A percentile compares a stretch with the other conserved stretches of the same genome.
phyloP scores from a whole-genome alignment of 2,113 vertebrate species.

The Pseudonaja textilis region DNA sequence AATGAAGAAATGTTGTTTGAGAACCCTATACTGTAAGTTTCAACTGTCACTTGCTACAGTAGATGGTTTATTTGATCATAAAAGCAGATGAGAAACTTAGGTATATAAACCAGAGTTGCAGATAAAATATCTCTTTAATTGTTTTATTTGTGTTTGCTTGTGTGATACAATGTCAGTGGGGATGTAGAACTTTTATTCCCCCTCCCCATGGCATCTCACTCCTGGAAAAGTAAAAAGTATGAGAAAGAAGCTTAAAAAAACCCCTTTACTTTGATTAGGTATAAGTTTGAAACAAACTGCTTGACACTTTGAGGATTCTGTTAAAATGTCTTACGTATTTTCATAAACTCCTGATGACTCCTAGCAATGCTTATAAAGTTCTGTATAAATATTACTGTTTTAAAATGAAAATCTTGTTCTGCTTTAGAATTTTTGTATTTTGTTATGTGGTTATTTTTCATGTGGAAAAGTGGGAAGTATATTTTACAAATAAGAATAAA shows the following conservation, averaged over 20 bases:
- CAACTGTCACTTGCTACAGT: background rate
- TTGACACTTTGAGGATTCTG: background rate
- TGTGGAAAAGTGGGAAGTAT: background rate
- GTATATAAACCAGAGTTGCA: background rate
- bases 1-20: background rate
- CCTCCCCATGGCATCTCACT: background rate
- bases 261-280: background rate
- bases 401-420: background rate
- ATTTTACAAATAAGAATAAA: background rate
- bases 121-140: background rate
- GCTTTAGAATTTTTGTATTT: background rate
- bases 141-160: background rate
- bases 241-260: background rate
- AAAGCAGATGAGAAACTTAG: background rate
- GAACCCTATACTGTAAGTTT: background rate
- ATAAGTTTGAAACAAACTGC: background rate
- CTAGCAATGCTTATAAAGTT: background rate
- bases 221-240: background rate
- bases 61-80: background rate
- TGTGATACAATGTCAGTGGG: background rate
- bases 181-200: background rate
- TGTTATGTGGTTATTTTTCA: background rate
- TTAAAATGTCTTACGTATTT: background rate
- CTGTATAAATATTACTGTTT: background rate
- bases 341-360: background rate